phyloP scores from a whole-genome alignment of 2,113 vertebrate species.

The Nothoprocta perdicaria region DNA sequence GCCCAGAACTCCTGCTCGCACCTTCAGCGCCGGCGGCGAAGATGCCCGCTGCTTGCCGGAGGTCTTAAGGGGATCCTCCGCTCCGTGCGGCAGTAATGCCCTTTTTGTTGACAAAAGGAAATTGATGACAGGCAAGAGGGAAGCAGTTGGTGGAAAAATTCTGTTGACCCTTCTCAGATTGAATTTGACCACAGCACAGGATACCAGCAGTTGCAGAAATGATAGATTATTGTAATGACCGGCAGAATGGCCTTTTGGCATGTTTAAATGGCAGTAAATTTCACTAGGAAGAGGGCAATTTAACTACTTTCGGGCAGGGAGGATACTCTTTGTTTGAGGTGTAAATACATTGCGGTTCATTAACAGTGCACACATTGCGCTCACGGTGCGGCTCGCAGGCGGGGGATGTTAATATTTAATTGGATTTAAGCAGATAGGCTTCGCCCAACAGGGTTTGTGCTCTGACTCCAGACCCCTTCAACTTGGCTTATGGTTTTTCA shows the following conservation, averaged over 20 bases:
- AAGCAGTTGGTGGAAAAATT: conserved; percentile 85
- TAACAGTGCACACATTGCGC: conserved; percentile 80
- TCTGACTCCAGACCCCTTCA: neutral
- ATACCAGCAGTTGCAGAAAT: conserved; percentile 90
- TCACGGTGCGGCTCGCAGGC: conserved; percentile 68
- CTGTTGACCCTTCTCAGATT: conserved; percentile 96
- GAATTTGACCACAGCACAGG: conserved; percentile 91
- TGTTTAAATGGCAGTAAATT: conserved; percentile 99
- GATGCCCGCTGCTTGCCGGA: conserved; percentile 73
- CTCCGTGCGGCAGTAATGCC: conserved; percentile 85
- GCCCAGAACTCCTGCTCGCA: neutral
- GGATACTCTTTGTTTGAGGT: conserved; percentile 88
- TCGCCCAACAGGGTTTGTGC: conserved; percentile 44
- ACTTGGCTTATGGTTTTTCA: conserved; percentile 16
- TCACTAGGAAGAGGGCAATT: conserved; percentile 86
- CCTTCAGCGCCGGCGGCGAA: neutral
- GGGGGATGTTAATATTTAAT: conserved; percentile 82
- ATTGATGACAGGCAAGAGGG: conserved; percentile 88
- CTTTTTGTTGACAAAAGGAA: conserved; percentile 95
- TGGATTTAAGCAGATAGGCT: conserved; percentile 72
- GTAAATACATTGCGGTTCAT: conserved; percentile 92
- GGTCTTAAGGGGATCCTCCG: conserved; percentile 80
- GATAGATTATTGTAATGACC: conserved; percentile 98
- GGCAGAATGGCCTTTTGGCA: conserved; percentile 91
- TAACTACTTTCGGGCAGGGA: conserved; percentile 80